Conservation (phyloP, 2,888 invertebrate genomes). For the Eupelmus urozonus region DNA sequence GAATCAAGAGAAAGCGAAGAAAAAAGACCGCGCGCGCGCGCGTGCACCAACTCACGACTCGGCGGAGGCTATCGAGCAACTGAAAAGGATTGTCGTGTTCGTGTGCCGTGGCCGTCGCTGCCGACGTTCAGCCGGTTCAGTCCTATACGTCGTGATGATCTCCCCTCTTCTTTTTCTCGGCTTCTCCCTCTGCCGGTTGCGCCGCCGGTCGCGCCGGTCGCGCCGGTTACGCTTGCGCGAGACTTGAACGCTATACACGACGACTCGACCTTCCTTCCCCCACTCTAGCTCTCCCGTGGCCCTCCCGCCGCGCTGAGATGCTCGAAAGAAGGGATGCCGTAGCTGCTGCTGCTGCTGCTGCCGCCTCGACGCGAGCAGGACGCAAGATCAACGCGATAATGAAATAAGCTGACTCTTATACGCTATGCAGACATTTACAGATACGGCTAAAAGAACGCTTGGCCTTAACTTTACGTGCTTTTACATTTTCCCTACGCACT, state of each 20-base stretch:
- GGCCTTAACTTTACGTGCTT: too few species aligned
- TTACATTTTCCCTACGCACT: too few species aligned
- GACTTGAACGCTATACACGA: too few species aligned
- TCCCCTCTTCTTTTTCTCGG: background rate
- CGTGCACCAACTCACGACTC: conserved; percentile 19
- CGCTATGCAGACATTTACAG: too few species aligned
- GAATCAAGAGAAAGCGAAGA: background rate
- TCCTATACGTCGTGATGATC: background rate
- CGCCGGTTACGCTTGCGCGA: background rate
- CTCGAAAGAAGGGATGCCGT: conserved; percentile 3
- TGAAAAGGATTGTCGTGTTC: conserved; percentile 52
- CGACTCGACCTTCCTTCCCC: too few species aligned
- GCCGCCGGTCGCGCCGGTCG: background rate
- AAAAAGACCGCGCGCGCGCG: background rate
- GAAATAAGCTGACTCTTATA: too few species aligned
- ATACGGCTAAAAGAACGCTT: too few species aligned
- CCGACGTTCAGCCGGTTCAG: background rate
- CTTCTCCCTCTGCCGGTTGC: background rate
- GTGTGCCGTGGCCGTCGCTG: background rate
- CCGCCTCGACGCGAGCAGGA: conserved; percentile 14
- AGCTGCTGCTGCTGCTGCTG: background rate
- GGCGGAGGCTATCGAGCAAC: conserved; percentile 58
- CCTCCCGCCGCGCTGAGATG: background rate
- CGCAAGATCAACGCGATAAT: conserved; percentile 46
- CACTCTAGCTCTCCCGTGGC: too few species aligned